Evolutionary conservation across 2,113 vertebrate species (phyloP), one percentile per base, ranked within the genome.

Genomic region (Corythornis cristatus): DNA sequence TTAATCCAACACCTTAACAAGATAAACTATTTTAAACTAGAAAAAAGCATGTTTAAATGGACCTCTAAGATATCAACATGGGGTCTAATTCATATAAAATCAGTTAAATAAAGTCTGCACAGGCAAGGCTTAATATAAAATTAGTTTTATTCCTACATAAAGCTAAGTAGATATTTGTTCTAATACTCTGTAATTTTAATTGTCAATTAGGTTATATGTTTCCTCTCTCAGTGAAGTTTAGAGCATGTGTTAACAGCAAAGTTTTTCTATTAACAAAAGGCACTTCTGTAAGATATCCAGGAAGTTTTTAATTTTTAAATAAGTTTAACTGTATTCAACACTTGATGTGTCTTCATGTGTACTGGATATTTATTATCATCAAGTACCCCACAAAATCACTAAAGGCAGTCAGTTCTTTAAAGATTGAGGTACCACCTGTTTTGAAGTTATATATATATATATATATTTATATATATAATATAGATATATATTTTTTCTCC

Each of bases 341-440:
- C 25, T 88, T 88, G 45, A 83, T 92, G 66, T 67, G 51, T 21
- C 9, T 76, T 71, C 29, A 43, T 68, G 3, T 62, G 12, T 54
- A 7, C 10, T 75, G 76, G 85, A 22, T 83, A 57, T 92, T 95
- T 93, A 72, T 75, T 53, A 81, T 81, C 68, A 77, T 76, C 17
- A 26, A 90, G 31, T 78, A 70, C 76, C 89, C 45, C 75, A 84
- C 71, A 83, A 66, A 95, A 75, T 89, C 56, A 78, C 66, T 57
- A 83, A 90, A 89, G 31, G 35, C 28, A 82, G 26, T 40, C 7
- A 68, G 43, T 71, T 57, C 46, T 92, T 83, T 82, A 40, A 87
- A 90, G 28, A 88, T 51, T 72, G 50, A 46, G 77, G n/a, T 33
- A 70, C 67, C 35, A 93, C 18, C 25, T 81, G 31, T 45, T 94